Evolutionary conservation across 1,140 invertebrate species (phyloP).

Genomic region (Andricus grossulariae): DNA sequence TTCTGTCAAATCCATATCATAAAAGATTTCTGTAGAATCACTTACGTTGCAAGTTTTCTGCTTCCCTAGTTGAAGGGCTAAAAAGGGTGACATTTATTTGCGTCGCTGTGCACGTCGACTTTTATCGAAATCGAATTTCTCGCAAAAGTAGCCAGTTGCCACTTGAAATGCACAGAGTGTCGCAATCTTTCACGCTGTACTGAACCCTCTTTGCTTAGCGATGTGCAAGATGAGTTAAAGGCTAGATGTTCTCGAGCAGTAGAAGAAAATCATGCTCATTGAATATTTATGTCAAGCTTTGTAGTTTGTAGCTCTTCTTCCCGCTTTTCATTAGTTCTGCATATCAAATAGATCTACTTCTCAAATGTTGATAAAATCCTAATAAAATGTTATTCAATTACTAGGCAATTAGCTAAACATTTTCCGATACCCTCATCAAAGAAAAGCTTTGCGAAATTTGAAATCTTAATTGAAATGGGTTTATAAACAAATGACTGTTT

Average conservation of each 20-base stretch:
- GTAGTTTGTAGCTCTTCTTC: neutral
- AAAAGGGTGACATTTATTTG: slow-evolving; percentile 29
- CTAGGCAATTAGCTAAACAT: too few relatives aligned
- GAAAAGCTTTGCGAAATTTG: too few relatives aligned
- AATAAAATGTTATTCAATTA: too few relatives aligned
- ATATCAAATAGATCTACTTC: neutral
- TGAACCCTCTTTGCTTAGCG: slow-evolving; percentile 7
- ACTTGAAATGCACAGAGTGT: slow-evolving; percentile 24
- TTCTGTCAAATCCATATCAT: neutral
- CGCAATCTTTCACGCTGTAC: slow-evolving; percentile 27
- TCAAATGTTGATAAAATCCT: too few relatives aligned
- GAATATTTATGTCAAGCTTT: slow-evolving; percentile 4
- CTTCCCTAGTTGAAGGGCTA: neutral
- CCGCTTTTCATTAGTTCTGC: neutral
- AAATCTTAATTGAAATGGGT: too few relatives aligned
- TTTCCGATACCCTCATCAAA: too few relatives aligned
- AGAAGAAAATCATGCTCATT: neutral
- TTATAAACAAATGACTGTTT: too few relatives aligned
- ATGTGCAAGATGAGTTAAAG: slow-evolving; percentile 23
- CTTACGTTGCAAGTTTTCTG: neutral
- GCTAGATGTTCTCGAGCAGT: slow-evolving; percentile 11
- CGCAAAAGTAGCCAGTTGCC: neutral
- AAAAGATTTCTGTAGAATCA: neutral
- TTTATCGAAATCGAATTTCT: slow-evolving; percentile 25
- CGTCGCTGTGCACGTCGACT: slow-evolving; percentile 10